Conservation (phyloP, 2,888 invertebrate genomes). For the Zygaena filipendulae region DNA sequence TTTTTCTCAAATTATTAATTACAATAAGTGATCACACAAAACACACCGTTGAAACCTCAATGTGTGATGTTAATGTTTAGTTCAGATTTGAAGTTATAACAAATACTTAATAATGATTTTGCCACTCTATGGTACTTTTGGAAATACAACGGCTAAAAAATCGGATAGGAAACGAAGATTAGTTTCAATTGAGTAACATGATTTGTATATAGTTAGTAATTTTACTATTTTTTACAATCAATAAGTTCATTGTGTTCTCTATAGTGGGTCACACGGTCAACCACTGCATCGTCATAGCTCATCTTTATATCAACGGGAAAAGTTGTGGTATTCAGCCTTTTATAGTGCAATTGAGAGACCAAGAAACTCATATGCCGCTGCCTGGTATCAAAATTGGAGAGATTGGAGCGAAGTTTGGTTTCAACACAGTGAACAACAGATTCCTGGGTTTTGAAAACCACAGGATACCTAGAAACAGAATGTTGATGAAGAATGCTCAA, state of each 20-base stretch:
- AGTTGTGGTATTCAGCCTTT: conserved; percentile 92
- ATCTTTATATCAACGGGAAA: conserved; percentile 83
- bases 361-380: conserved; percentile 88
- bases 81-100: too few relatives aligned
- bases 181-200: too few relatives aligned
- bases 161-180: too few relatives aligned
- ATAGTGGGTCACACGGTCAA: conserved; percentile 93
- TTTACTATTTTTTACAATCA: too few relatives aligned
- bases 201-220: too few relatives aligned
- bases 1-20: too few relatives aligned
- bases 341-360: conserved; percentile 88
- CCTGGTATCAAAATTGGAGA: conserved; percentile 92
- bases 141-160: too few relatives aligned
- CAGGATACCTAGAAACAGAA: conserved; percentile 84
- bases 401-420: conserved; percentile 93
- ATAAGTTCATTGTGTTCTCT: too few relatives aligned
- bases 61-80: neutral
- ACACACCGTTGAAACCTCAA: neutral
- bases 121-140: too few relatives aligned
- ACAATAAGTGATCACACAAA: too few relatives aligned
- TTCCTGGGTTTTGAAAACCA: conserved; percentile 89
- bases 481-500: conserved; percentile 94
- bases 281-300: conserved; percentile 91
- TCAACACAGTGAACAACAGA: conserved; percentile 92
- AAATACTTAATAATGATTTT: too few relatives aligned